Evolutionary conservation across 2,888 invertebrate genomes (phyloP).

Genomic region (Blastobasis adustella): DNA sequence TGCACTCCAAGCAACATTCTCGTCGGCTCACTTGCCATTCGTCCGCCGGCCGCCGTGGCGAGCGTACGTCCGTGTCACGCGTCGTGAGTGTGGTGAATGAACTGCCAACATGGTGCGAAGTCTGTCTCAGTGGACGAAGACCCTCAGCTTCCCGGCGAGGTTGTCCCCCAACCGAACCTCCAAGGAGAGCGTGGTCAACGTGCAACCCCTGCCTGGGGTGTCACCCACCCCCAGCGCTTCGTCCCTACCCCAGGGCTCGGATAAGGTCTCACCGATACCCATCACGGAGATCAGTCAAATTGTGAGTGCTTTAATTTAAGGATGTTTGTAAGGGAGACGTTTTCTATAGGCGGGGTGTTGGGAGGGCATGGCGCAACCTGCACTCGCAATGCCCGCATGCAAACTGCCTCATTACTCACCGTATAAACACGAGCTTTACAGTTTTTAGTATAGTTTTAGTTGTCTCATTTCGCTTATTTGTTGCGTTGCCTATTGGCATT

Average conservation of each 20-base stretch:
- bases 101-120: slow-evolving; percentile 86
- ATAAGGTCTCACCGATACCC: slow-evolving; percentile 74
- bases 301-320: slow-evolving; percentile 58
- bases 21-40: slow-evolving; percentile 45
- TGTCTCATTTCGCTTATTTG: too few species aligned
- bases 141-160: slow-evolving; percentile 90
- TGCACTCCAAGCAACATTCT: slow-evolving; percentile 40
- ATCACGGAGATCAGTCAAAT: slow-evolving; percentile 81
- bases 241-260: slow-evolving; percentile 73
- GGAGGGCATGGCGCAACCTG: slow-evolving; percentile 4
- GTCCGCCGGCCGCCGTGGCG: slow-evolving; percentile 47
- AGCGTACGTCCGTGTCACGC: slow-evolving; percentile 39
- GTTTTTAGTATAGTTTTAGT: too few species aligned
- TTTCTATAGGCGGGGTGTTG: too few species aligned
- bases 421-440: too few species aligned
- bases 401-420: slow-evolving; percentile 35
- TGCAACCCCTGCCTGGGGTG: slow-evolving; percentile 70
- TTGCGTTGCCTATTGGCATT: too few species aligned
- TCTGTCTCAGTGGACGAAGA: slow-evolving; percentile 93
- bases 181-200: slow-evolving; percentile 80
- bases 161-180: slow-evolving; percentile 87
- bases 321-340: too few species aligned
- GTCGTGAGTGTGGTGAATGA: slow-evolving; percentile 60
- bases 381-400: slow-evolving; percentile 34
- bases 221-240: slow-evolving; percentile 78